Evolutionary conservation across 2,797 vertebrate genomes (phyloP), one percentile per base, ranked within the genome.

Genomic region (Dendrocincla tyrannina): DNA sequence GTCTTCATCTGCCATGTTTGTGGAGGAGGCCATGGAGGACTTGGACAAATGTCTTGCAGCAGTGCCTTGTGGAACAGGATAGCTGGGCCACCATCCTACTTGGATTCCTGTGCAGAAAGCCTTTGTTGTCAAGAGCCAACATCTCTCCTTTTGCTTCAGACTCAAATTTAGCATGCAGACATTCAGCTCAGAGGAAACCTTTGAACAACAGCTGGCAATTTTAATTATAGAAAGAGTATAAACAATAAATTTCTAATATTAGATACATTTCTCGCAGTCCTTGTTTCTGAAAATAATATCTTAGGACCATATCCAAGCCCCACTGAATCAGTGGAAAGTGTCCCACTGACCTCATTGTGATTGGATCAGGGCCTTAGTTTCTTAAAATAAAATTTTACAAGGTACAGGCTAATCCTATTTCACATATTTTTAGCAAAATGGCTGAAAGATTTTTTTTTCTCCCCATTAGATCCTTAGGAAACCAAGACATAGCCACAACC

Each of bases 221-320:
- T 96, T 85, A 95, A 96, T 91, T 93, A 93, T 94, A 95, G 93
- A 94, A 96, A 79, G 67, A 96, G 87, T 80, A 92, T 89, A 97
- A 97, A 96, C 92, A 94, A 85, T 92, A 77, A 88, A 94, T 94
- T 94, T 97, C 96, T 96, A 97, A 93, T 94, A 96, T 95, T 96
- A 94, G 95, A 69, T 83, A 78, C 49, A 55, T 92, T 96, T 95
- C 95, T 96, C 81, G 96, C 91, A 94, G 70, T 82, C 77, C 85
- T 91, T 94, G 63, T 96, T 93, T 95, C 85, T 88, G 93, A 96
- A 96, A 96, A 96, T 97, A 93, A 94, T 93, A 68, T 95, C 95
- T 96, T 96, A 95, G 94, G 88, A 95, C 88, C 53, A 75, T 49
- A 93, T 97, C 96, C 97, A 97, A 96, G 68, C 66, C 85, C 68